A percentile compares a stretch with the other conserved stretches of the same genome.
These are phyloP conservation scores for Miltochrista miniata DNA, from an alignment of 2,888 invertebrate species.

Conservation along the genomic window DNA sequence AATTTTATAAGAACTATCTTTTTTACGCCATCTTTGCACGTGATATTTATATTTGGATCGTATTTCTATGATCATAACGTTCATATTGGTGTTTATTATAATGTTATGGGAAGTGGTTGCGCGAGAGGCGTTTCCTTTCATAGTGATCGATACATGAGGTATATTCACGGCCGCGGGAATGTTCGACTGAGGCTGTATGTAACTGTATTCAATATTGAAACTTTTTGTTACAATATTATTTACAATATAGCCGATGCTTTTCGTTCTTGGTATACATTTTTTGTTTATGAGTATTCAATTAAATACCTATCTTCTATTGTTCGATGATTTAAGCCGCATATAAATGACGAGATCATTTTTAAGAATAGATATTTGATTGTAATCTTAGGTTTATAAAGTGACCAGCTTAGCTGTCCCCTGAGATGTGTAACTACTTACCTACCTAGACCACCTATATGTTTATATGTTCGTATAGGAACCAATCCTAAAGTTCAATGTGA, in stretches of 20 bases:
- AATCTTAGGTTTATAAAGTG: too few relatives aligned
- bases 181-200: constrained; percentile 44
- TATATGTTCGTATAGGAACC: too few relatives aligned
- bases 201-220: constrained; percentile 41
- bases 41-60: constrained; percentile 28
- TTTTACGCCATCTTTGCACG: constrained; percentile 37
- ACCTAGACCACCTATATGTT: too few relatives aligned
- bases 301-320: constrained; percentile 15
- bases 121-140: constrained; percentile 71
- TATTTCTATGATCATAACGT: constrained; percentile 28
- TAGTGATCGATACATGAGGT: constrained; percentile 50
- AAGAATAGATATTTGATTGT: neutral
- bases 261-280: constrained; percentile 27
- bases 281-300: constrained; percentile 30
- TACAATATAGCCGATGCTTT: constrained; percentile 38
- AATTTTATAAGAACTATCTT: constrained; percentile 39
- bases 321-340: neutral
- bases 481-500: too few relatives aligned
- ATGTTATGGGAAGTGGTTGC: constrained; percentile 56
- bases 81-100: constrained; percentile 20
- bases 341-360: too few relatives aligned
- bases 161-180: constrained; percentile 58
- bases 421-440: too few relatives aligned
- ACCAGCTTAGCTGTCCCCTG: too few relatives aligned
- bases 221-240: constrained; percentile 43